These are phyloP conservation scores for Enteromius argenteus DNA, from an alignment of 2,797 vertebrate species.

Conservation along the genomic window DNA sequence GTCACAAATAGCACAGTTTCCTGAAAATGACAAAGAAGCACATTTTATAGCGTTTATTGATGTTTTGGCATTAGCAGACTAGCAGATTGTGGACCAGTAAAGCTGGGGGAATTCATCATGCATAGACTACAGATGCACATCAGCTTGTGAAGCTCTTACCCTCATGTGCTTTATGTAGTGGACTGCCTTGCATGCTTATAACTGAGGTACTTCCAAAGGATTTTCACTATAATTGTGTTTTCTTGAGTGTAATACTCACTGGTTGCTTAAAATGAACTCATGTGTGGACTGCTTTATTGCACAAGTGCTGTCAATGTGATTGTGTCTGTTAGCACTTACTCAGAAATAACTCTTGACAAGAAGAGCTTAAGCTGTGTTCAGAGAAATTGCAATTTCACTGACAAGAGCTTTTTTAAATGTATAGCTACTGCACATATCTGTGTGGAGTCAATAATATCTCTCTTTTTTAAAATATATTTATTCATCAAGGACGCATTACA, in stretches of 20 bases:
- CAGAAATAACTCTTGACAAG: neutral
- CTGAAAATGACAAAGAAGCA: neutral
- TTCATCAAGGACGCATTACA: no score
- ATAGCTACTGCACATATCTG: neutral
- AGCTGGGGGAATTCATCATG: neutral
- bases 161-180: neutral
- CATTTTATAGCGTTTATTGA: neutral
- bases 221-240: slow-evolving; percentile 14
- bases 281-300: neutral
- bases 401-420: neutral
- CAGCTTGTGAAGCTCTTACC: neutral
- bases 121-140: neutral
- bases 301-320: slow-evolving; percentile 11
- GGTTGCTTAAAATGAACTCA: neutral
- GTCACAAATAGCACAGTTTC: neutral
- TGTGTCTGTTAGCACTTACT: slow-evolving; percentile 7
- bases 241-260: neutral
- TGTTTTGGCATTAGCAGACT: neutral
- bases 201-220: neutral
- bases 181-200: neutral
- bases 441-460: no score
- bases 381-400: neutral
- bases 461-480: no score
- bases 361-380: neutral
- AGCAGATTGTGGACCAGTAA: neutral